A percentile compares a stretch with the other conserved stretches of the same genome.
Evolutionary conservation across 2,113 vertebrate species (phyloP).

Genomic region (human (Homo sapiens)): GRCh38 chr15:49414001-49414500

Average conservation of each 20-base stretch:
- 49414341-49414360: background rate
- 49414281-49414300: background rate
- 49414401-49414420: background rate
- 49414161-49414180: background rate
- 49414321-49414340: background rate
- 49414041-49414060: background rate
- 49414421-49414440: background rate
- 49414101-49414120: background rate
- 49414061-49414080: background rate
- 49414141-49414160: background rate
- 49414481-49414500: background rate
- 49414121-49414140: background rate
- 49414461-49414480: background rate
- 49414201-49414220: background rate
- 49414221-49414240: slow-evolving; percentile 5
- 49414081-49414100: background rate
- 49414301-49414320: background rate
- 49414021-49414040: background rate
- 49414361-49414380: background rate
- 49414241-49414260: background rate
- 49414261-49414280: background rate
- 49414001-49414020: background rate
- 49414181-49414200: background rate
- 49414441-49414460: background rate
- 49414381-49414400: background rate